Base-by-base conservation (phyloP, 2,113 vertebrate species). In the Cyrtonyx montezumae region DNA sequence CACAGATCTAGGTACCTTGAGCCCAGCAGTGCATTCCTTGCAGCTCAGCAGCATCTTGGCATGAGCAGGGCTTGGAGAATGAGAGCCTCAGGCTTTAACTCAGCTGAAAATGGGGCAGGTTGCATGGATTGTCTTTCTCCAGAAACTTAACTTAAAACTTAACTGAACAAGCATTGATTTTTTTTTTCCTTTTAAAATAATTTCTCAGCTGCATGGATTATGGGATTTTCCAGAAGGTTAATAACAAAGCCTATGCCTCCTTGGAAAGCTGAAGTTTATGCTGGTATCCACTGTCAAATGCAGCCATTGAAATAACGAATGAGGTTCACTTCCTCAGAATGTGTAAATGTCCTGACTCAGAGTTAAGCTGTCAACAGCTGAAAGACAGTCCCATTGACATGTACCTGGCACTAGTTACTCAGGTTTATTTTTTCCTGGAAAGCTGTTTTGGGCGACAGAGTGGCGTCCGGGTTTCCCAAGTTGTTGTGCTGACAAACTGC, bases 401-500 rank as follows among this genome's bases (percentile, higher is more conserved):
- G 97, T 97, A 97, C 97, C 98, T 98, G 97, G 97, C 96, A 96
- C 94, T 83, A 88, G 95, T 96, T 94, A 94, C 89, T 93, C 25
- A 36, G 81, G 97, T 97, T 98, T 97, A 97, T 97, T 98, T 98
- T 96, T 96, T 97, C 97, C 96, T 87, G 80, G 96, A 97, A 97
- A 97, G 95, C 84, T 81, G 96, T 96, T 97, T 96, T 92, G 96
- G 98, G 98, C 98, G 98, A 98, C 98, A 98, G 97, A 97, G 97
- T 90, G 98, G 98, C 98, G 98, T 97, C 98, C 97, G 18, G 67
- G 95, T 96, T 98, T 97, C 97, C 97, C 96, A 97, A 97, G 97
- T 98, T 97, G 97, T 97, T 98, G 96, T 95, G 94, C 97, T 99
- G 98, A 99, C 98, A 98, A 98, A 98, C 97, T 98, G 98, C 98